Conservation (phyloP, 1,140 invertebrate species). For the Drosophila watanabei region DNA sequence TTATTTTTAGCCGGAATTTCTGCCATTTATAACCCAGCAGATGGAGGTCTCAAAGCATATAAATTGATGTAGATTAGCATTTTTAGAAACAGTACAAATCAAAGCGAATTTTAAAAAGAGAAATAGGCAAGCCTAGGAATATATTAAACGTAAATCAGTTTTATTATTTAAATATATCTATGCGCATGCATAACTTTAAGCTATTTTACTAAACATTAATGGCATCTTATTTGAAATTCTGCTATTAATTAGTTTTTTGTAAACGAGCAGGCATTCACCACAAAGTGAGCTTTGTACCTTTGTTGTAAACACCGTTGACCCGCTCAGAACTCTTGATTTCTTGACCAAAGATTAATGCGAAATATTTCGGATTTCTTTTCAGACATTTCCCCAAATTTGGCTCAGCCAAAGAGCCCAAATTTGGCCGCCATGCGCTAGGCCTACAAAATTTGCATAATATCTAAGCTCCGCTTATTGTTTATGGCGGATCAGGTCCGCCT, state of each 20-base stretch:
- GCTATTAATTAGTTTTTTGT: constrained; percentile 5
- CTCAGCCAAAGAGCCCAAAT: constrained; percentile 9
- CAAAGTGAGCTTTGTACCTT: background rate
- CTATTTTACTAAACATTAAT: background rate
- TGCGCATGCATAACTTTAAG: background rate
- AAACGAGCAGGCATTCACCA: constrained; percentile 1
- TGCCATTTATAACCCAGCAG: background rate
- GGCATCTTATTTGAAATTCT: background rate
- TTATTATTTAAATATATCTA: constrained; percentile 8
- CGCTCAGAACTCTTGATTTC: background rate
- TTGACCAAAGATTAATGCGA: constrained; percentile 30
- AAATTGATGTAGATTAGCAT: background rate
- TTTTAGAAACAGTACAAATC: background rate
- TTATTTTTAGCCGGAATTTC: background rate
- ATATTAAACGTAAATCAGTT: constrained; percentile 10
- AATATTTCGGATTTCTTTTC: constrained; percentile 32
- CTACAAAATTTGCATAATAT: constrained; percentile 42
- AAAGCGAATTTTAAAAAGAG: background rate
- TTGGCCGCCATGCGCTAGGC: constrained; percentile 8
- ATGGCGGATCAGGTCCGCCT: constrained; percentile 33
- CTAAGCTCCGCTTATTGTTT: constrained; percentile 15
- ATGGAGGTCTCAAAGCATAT: background rate
- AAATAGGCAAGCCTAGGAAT: background rate
- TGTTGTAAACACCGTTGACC: background rate
- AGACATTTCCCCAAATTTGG: constrained; percentile 21